phyloP scores from a whole-genome alignment of 1,140 invertebrate genomes.

The Meteorus sp. region DNA sequence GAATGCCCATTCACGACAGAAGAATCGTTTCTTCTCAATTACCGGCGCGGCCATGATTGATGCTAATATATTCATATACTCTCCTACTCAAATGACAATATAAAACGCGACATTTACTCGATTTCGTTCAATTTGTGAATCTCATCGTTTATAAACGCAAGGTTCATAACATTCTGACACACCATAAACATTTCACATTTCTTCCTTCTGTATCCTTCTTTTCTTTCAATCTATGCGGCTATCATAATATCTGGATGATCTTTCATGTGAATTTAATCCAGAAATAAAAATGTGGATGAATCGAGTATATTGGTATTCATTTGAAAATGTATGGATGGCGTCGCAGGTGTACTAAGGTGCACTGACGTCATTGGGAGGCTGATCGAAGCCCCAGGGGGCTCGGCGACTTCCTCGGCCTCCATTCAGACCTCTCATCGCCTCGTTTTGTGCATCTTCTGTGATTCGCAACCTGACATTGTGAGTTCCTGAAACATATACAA shows the following conservation, averaged over 20 bases:
- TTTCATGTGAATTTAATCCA: too few species aligned
- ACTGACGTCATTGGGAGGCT: conserved; percentile 40
- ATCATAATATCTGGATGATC: too few species aligned
- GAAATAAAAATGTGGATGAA: neutral
- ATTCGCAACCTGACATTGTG: conserved; percentile 26
- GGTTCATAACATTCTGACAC: too few species aligned
- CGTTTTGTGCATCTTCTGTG: conserved; percentile 31
- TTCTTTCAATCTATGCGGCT: too few species aligned
- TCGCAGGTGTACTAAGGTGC: conserved; percentile 15
- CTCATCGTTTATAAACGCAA: too few species aligned
- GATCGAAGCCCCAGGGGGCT: conserved; percentile 54
- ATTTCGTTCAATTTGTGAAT: too few species aligned
- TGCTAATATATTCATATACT: too few species aligned
- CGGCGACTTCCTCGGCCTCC: conserved; percentile 56
- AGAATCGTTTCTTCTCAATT: conserved; percentile 69
- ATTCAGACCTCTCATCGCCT: conserved; percentile 55
- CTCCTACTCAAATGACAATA: neutral
- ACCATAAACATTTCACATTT: too few species aligned
- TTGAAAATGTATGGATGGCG: conserved; percentile 1
- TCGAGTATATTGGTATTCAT: neutral
- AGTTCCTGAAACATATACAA: conserved; percentile 24
- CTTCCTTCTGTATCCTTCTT: too few species aligned
- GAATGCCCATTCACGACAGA: conserved; percentile 92
- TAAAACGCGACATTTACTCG: too few species aligned
- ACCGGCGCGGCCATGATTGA: conserved; percentile 55